phyloP scores from a whole-genome alignment of 2,888 invertebrate species.

The Tetanocera ferruginea region DNA sequence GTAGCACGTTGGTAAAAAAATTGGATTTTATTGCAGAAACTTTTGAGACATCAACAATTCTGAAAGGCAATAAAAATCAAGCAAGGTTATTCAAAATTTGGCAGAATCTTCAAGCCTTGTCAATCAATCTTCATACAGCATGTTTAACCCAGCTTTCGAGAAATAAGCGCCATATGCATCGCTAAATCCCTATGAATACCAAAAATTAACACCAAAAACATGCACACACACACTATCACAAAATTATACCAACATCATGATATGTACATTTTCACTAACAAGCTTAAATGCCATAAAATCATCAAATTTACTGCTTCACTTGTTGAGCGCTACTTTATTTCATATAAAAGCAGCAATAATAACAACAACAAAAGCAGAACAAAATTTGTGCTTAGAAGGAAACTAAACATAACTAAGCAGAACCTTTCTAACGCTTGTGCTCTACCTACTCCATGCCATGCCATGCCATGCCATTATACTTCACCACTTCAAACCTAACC shows the following conservation, averaged over 20 bases:
- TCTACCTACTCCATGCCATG: background rate
- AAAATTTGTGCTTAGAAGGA: background rate
- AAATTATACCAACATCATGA: background rate
- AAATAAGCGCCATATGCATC: background rate
- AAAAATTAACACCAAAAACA: too few species aligned
- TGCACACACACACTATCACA: background rate
- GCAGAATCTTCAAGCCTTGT: too few species aligned
- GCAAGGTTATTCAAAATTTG: too few species aligned
- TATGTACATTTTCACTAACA: background rate
- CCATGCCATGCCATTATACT: background rate
- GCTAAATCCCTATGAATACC: background rate
- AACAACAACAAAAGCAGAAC: background rate
- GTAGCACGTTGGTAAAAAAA: too few species aligned
- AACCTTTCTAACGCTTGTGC: background rate
- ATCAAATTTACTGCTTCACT: constrained; percentile 28
- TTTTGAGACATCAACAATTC: too few species aligned
- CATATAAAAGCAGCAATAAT: background rate
- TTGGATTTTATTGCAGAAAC: too few species aligned
- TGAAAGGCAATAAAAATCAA: too few species aligned
- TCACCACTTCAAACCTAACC: background rate
- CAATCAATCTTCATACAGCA: too few species aligned
- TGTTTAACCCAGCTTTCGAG: too few species aligned
- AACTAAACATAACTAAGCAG: background rate
- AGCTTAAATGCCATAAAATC: constrained; percentile 23
- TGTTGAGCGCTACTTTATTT: constrained; percentile 28